Evolutionary conservation across 2,113 vertebrate species (phyloP), one percentile per base, ranked within the genome.

Genomic region (Columba janthina): DNA sequence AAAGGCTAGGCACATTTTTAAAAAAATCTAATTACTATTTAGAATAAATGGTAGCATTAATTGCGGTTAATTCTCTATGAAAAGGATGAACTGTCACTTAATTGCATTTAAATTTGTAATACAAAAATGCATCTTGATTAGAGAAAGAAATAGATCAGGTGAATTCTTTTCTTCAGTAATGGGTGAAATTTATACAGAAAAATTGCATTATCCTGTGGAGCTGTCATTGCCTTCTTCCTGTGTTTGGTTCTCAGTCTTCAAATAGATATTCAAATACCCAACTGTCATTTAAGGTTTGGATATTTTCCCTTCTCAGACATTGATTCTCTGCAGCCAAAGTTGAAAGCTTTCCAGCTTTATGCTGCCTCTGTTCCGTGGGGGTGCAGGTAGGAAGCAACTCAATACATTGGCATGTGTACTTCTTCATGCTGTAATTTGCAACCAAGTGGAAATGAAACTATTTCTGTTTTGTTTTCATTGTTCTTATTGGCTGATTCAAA

Each of bases 91-190:
- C 77, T 89, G 71, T 93, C 75, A 38, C 65, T 97, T 97, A 97
- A 98, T 94, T 98, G 89, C 93, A 97, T 97, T 96, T 95, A 92
- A 97, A 95, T 89, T 93, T n/a, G 29, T 85, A 86, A 91, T 94
- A 84, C 42, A 90, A 93, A 97, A 97, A 95, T 96, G 40, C 66
- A 70, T 96, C 96, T 97, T 98, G 96, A 97, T 97, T 96, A 94
- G 84, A 57, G 77, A 80, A 90, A 89, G 46, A 93, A 96, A 51
- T 93, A 88, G 78, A 94, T 58, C 51, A 75, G 75, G 85, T 62
- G 69, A 88, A 85, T 92, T 89, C 67, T 69, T 92, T 97, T 95
- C 73, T 95, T 94, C 65, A 18, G 34, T 96, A 96, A 97, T 86
- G 66, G 93, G 82, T 60, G 56, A 88, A 81, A 95, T 75, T 92